Base-by-base conservation (phyloP, 2,797 vertebrate genomes). In the Lithobates pipiens region DNA sequence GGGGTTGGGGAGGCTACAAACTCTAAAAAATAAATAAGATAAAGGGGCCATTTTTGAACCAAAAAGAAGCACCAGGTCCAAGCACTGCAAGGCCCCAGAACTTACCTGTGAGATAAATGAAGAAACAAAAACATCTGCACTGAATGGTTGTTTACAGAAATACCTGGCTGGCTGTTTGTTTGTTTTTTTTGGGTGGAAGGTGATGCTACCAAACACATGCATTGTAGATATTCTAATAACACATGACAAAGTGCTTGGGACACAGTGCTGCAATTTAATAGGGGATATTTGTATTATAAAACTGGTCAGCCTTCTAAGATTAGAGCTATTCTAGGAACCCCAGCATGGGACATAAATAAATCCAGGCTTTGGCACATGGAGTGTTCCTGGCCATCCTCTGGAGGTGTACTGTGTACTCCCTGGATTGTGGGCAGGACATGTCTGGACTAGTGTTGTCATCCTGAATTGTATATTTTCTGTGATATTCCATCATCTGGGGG, bases 361-460 rank as follows among this genome's bases (percentile, higher is more conserved):
- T 88, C 88, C 42, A 8, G 75, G 29, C 34, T 68, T 42, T 76
- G 82, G 68, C 65, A 67, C 39, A 10, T 32, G 57, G 65, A 36
- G 7, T 54, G 57, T 80, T 25, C 34, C 71, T 46, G 2, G 18
- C 3, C 39, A 39, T 10, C 39, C 39, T 10, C 8, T 39, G 39
- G 39, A 36, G 34, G 34, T 36, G 34, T 23, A 57, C n/a, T 5
- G 7, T 9, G 57, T 63, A 7, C 8, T 63, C 61, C 18, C n/a
- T 50, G 42, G 2, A 86, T 32, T 36, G n/a, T 71, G 76, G 71
- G 70, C 67, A 80, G 85, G 89, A 67, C 92, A 90, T 83, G 91
- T 83, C 89, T 77, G 83, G 76, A 85, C 90, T 90, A 89, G 91
- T 69, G 10, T 21, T 21, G 8, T 61, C 16, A 25, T 11, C 61